Percentiles rank a stretch among this genome's conserved stretches.
Conservation (phyloP, 2,113 vertebrate genomes). For the Poecile atricapillus region DNA sequence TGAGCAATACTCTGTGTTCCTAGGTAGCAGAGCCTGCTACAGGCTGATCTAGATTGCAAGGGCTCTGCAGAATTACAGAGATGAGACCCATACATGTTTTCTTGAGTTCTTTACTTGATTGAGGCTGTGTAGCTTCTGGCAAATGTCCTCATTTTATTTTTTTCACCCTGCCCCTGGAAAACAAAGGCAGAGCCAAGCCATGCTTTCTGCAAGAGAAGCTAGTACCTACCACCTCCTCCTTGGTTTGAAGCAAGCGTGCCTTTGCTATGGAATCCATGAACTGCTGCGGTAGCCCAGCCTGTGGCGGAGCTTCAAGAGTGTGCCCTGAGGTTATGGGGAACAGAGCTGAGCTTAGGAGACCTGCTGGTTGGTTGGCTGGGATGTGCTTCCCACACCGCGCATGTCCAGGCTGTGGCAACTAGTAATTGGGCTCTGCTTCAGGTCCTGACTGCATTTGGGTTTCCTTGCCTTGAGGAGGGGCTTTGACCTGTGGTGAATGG, state of each 20-base stretch:
- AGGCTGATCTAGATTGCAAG: neutral
- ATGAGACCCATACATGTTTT: neutral
- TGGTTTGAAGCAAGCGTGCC: neutral
- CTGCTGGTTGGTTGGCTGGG: neutral
- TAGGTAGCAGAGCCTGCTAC: neutral
- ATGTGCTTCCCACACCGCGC: neutral
- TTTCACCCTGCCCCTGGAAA: neutral
- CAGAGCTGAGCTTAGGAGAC: neutral
- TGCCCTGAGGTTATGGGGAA: neutral
- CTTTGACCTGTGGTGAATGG: neutral
- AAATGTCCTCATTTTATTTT: neutral
- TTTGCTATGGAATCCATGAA: neutral
- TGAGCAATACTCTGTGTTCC: neutral
- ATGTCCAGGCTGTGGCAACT: neutral
- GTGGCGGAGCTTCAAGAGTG: neutral
- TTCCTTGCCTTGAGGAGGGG: neutral
- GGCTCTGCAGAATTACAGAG: neutral
- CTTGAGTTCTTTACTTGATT: neutral
- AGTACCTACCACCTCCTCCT: neutral
- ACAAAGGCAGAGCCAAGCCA: neutral
- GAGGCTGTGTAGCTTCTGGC: neutral
- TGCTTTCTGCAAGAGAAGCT: neutral
- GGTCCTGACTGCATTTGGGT: neutral
- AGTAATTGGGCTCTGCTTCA: neutral
- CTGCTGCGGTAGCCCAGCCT: neutral